Conservation (phyloP, 1,140 invertebrate species). For the Calephelis nemesis region DNA sequence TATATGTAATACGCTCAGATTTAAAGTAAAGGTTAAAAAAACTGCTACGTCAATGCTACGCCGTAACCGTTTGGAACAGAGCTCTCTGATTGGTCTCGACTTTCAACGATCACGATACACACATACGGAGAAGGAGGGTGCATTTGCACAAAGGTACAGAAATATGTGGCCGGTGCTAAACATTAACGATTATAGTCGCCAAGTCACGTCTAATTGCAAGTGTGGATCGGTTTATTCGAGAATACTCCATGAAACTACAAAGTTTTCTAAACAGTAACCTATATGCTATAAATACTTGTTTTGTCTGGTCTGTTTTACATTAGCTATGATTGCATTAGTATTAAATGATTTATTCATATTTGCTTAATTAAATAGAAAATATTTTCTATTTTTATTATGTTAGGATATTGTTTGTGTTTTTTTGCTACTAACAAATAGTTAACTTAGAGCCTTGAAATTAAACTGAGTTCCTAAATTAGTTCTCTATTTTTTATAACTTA, state of each 20-base stretch:
- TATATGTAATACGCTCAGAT: not conserved
- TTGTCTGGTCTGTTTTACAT: too few species aligned
- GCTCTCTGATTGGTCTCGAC: conserved; percentile 33
- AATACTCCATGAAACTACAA: conserved; percentile 20
- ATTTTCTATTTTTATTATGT: too few species aligned
- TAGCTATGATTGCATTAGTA: too few species aligned
- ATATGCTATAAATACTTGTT: too few species aligned
- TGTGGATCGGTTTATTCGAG: conserved; percentile 41
- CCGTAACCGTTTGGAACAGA: conserved; percentile 29
- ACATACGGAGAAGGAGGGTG: conserved; percentile 48
- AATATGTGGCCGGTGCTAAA: conserved; percentile 72
- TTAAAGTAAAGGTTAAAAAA: conserved; percentile 1
- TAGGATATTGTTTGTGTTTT: too few species aligned
- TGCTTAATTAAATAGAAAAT: too few species aligned
- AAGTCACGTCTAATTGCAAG: conserved; percentile 74
- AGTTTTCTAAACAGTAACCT: too few species aligned
- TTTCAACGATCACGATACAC: conserved; percentile 25
- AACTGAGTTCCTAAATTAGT: too few species aligned
- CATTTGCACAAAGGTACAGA: conserved; percentile 66
- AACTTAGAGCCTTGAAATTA: too few species aligned
- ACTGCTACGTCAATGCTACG: conserved; percentile 15
- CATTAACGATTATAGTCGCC: conserved; percentile 75
- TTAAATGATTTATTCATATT: too few species aligned
- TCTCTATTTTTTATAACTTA: too few species aligned
- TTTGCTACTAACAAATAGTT: too few species aligned